Conservation (phyloP, 2,888 invertebrate genomes). For the Xylota sylvarum region DNA sequence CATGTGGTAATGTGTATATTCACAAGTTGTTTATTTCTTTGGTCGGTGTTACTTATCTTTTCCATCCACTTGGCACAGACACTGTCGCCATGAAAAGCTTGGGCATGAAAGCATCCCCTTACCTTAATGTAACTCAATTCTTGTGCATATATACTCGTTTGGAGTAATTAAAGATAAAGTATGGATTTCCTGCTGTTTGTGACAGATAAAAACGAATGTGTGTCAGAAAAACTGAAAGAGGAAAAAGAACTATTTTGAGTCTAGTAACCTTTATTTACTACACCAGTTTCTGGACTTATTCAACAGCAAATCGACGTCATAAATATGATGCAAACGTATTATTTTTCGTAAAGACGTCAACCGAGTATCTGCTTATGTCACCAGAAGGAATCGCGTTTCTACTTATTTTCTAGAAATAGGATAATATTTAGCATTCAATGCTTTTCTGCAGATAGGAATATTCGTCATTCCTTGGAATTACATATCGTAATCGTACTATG, state of each 20-base stretch:
- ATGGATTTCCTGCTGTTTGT: too few relatives aligned
- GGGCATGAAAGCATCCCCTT: neutral
- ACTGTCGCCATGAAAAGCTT: neutral
- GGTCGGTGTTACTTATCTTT: neutral
- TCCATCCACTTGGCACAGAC: neutral
- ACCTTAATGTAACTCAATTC: too few relatives aligned
- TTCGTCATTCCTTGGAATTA: too few relatives aligned
- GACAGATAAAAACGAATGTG: too few relatives aligned
- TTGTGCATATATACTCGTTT: neutral
- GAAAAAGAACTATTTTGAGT: too few relatives aligned
- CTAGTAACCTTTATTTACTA: neutral
- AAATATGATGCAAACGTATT: neutral
- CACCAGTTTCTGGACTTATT: neutral
- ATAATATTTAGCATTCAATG: too few relatives aligned
- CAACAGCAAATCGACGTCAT: too few relatives aligned
- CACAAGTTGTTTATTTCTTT: neutral
- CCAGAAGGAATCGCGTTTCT: neutral
- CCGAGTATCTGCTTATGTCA: neutral
- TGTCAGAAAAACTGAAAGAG: too few relatives aligned
- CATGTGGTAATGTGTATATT: neutral
- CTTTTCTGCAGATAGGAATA: too few relatives aligned
- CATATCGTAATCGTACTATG: too few relatives aligned
- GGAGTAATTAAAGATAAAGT: neutral
- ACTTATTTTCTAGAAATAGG: too few relatives aligned
- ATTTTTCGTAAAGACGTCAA: neutral